phyloP scores from a whole-genome alignment of 2,113 vertebrate genomes.

The Pangasianodon hypophthalmus region DNA sequence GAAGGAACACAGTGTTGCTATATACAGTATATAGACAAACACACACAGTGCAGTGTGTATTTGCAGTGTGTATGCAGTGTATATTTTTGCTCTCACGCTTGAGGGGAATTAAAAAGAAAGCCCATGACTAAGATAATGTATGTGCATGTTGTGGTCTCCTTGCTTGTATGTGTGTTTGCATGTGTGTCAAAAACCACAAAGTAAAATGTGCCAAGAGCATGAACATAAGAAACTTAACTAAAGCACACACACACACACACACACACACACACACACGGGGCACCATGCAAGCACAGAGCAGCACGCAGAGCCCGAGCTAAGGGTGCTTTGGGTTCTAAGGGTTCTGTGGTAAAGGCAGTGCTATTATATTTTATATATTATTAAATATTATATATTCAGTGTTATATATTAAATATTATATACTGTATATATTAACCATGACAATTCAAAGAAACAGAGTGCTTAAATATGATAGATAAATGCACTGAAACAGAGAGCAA shows the following conservation, averaged over 20 bases:
- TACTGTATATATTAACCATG: too few species aligned
- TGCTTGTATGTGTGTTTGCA: not conserved
- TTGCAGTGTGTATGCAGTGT: not conserved
- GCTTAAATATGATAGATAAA: too few species aligned
- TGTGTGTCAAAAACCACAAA: not conserved
- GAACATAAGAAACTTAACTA: not conserved
- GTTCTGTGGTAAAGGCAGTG: not conserved
- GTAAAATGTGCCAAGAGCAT: not conserved
- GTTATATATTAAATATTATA: too few species aligned
- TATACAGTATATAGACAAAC: too few species aligned
- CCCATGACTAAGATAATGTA: too few species aligned
- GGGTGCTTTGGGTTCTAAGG: not conserved
- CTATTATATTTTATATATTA: too few species aligned
- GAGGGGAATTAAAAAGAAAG: too few species aligned
- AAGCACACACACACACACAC: slow-evolving; percentile 29
- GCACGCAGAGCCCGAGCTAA: not conserved
- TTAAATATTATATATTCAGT: too few species aligned
- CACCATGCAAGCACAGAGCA: not conserved
- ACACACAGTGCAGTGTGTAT: not conserved
- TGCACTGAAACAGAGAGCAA: too few species aligned
- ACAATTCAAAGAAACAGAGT: too few species aligned
- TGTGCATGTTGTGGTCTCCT: too few species aligned
- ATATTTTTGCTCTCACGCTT: not conserved
- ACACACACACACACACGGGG: slow-evolving; percentile 26
- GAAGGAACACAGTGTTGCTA: too few species aligned